Evolutionary conservation across 2,888 invertebrate species (phyloP).

Genomic region (Tetropium fuscum): DNA sequence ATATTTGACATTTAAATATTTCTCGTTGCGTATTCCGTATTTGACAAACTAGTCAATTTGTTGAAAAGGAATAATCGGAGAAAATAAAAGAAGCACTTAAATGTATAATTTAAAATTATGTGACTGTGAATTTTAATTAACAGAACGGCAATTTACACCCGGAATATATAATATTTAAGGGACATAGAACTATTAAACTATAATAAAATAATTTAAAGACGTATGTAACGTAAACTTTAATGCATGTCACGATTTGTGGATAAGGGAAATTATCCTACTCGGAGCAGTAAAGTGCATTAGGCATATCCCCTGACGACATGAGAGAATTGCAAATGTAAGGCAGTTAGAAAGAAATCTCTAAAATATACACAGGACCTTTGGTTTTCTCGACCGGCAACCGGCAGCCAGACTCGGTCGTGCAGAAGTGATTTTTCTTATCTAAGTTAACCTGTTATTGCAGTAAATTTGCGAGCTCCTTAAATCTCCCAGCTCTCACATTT

Average conservation of each 20-base stretch:
- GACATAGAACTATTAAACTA: too few relatives aligned
- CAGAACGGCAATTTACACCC: too few relatives aligned
- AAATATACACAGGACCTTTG: conserved; percentile 7
- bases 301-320: conserved; percentile 22
- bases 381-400: conserved; percentile 17
- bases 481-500: conserved; percentile 42
- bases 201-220: too few relatives aligned
- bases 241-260: conserved; percentile 22
- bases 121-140: too few relatives aligned
- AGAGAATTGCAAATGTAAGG: conserved; percentile 19
- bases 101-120: too few relatives aligned
- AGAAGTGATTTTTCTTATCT: conserved; percentile 40
- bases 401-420: conserved; percentile 9
- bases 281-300: conserved; percentile 24
- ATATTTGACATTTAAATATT: too few relatives aligned
- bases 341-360: conserved; percentile 13
- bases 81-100: too few relatives aligned
- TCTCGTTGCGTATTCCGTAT: too few relatives aligned
- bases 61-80: too few relatives aligned
- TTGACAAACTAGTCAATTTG: too few relatives aligned
- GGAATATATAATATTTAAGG: too few relatives aligned
- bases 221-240: too few relatives aligned
- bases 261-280: conserved; percentile 25
- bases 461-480: conserved; percentile 51
- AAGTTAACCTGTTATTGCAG: conserved; percentile 51